phyloP scores from a whole-genome alignment of 2,797 vertebrate species.

The Gymnothorax reevesii region DNA sequence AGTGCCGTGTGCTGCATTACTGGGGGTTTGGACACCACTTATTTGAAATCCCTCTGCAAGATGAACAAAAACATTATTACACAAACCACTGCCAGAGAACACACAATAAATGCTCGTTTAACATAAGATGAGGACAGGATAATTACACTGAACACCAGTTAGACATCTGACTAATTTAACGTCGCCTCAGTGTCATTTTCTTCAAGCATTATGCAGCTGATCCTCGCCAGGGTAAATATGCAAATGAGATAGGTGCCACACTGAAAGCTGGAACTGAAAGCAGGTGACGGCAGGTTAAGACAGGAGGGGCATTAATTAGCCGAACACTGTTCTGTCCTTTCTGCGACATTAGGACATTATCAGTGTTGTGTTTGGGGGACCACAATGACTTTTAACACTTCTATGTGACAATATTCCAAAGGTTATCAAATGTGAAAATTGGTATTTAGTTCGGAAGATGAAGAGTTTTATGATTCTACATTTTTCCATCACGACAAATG shows the following conservation, averaged over 20 bases:
- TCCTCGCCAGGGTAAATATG: not conserved
- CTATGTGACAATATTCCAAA: not conserved
- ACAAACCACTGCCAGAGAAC: not conserved
- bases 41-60: not conserved
- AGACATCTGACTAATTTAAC: constrained; percentile 3
- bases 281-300: not conserved
- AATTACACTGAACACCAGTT: not conserved
- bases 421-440: not conserved
- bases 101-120: not conserved
- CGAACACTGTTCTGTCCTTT: not conserved
- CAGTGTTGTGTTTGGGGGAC: not conserved
- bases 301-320: not conserved
- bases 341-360: not conserved
- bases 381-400: not conserved
- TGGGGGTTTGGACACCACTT: constrained; percentile 27
- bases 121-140: constrained; percentile 33
- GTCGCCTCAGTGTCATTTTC: not conserved
- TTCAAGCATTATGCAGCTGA: not conserved
- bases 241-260: not conserved
- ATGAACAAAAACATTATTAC: not conserved
- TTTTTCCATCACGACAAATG: not conserved
- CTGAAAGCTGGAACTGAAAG: not conserved
- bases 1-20: constrained; percentile 43
- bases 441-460: not conserved
- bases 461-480: not conserved